These are phyloP conservation scores for Mechanitis mazaeus DNA, from an alignment of 2,888 invertebrate species.

Conservation along the genomic window DNA sequence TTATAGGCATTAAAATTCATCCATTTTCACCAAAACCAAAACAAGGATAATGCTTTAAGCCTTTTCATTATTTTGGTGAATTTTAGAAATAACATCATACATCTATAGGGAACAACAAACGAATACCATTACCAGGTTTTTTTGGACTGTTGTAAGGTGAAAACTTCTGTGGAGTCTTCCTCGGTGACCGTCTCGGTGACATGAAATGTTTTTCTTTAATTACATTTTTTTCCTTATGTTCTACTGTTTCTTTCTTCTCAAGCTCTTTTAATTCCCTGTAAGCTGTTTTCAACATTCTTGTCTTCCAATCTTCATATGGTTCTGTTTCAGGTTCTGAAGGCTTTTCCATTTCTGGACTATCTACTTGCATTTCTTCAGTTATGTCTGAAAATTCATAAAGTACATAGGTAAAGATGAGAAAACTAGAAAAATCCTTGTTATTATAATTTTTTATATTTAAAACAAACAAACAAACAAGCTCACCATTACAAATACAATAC, in stretches of 20 bases:
- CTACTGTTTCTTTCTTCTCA: conserved; percentile 33
- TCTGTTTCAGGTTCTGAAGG: conserved; percentile 55
- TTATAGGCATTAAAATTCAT: too few relatives aligned
- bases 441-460: too few relatives aligned
- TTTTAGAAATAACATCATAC: conserved; percentile 30
- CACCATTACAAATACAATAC: too few relatives aligned
- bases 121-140: conserved; percentile 40
- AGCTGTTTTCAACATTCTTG: conserved; percentile 73
- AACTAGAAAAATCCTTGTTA: background rate
- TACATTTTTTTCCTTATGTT: conserved; percentile 10
- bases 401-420: background rate
- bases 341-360: conserved; percentile 37
- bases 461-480: too few relatives aligned
- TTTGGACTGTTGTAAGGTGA: conserved; percentile 54
- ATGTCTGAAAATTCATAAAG: conserved; percentile 37
- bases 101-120: conserved; percentile 52
- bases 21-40: too few relatives aligned
- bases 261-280: conserved; percentile 48
- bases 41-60: too few relatives aligned
- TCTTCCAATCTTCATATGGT: conserved; percentile 79
- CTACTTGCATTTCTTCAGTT: conserved; percentile 46
- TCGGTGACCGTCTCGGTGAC: conserved; percentile 28
- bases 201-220: conserved; percentile 14
- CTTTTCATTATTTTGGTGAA: too few relatives aligned
- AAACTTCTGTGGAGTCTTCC: conserved; percentile 50